Evolutionary conservation across 2,888 invertebrate species (phyloP), one percentile per base, ranked within the genome.

Genomic region (Tetragonula carbonaria): DNA sequence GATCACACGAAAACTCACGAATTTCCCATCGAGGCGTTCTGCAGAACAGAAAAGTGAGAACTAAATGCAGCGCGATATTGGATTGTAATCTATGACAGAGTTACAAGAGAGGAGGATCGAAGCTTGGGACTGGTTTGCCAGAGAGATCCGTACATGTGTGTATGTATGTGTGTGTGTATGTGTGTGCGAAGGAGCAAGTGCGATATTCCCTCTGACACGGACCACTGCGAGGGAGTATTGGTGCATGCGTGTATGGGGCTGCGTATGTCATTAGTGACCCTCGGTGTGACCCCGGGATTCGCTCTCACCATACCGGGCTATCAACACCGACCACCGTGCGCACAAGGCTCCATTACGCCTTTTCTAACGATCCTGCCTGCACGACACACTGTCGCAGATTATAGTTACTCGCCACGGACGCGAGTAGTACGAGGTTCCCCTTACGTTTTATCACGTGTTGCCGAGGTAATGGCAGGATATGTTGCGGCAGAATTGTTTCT

Each of bases 231-330:
- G 65, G 2, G 33, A 50, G 28, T 28, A 74, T 71, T 74, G 55
- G 63, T 38, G 67, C 70, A 68, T 68, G 78, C 65, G 81, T 82
- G 81, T 77, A 77, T 80, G 76, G 75, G 87, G 85, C 91, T 90
- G 92, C 93, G 91, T 93, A 92, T 94, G 94, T 94, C 94, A 94
- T 94, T 94, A 94, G 92, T 91, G 94, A 94, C 92, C 93, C 92
- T 88, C 86, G 83, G 88, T 91, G 89, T 94, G 91, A 92, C 91
- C 93, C 90, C 90, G 86, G 90, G 91, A 90, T 92, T 92, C 92
- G 90, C 92, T 93, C 93, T 92, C 92, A 91, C 92, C 91, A 83
- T 90, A 88, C 82, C 84, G 84, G 90, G 89, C 91, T 92, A 93
- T 93, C 92, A 91, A 92, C 93, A 91, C 91, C 90, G 88, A 90